phyloP scores from a whole-genome alignment of 2,888 invertebrate species.

The Leptogaster cylindrica region DNA sequence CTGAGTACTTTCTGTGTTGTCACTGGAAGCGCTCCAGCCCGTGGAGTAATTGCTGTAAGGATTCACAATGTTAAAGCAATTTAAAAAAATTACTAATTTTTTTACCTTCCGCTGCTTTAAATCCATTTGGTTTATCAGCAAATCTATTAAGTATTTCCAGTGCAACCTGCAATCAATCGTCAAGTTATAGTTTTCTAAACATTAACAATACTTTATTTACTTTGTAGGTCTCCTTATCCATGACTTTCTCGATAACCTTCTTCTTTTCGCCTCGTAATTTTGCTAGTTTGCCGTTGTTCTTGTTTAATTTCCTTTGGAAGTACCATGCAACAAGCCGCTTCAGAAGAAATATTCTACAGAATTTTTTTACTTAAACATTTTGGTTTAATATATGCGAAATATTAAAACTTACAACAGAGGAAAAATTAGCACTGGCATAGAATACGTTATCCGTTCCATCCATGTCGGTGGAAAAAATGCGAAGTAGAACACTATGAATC shows the following conservation, averaged over 20 bases:
- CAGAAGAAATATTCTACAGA: conserved; percentile 73
- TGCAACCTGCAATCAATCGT: conserved; percentile 54
- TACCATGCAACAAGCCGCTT: conserved; percentile 86
- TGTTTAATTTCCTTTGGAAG: conserved; percentile 80
- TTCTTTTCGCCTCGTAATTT: conserved; percentile 82
- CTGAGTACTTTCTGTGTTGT: neutral
- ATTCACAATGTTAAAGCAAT: neutral
- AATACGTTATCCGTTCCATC: conserved; percentile 75
- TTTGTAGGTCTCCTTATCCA: conserved; percentile 98
- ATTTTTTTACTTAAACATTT: neutral
- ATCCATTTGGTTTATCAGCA: conserved; percentile 55
- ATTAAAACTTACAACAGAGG: conserved; percentile 80
- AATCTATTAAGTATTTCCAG: conserved; percentile 60
- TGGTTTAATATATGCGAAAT: neutral
- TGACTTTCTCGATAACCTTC: conserved; percentile 91
- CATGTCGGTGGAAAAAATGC: conserved; percentile 79
- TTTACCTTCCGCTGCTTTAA: conserved; percentile 46
- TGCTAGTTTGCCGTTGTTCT: conserved; percentile 75
- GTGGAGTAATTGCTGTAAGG: conserved; percentile 27
- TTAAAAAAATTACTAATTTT: neutral
- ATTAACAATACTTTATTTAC: conserved; percentile 60
- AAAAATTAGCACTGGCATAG: conserved; percentile 78
- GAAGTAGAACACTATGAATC: conserved; percentile 78
- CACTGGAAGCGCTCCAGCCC: neutral
- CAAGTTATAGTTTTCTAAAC: neutral